Percentiles rank a stretch among this genome's conserved stretches.
Conservation (phyloP, 2,888 invertebrate genomes). For the Napeogenes inachia region DNA sequence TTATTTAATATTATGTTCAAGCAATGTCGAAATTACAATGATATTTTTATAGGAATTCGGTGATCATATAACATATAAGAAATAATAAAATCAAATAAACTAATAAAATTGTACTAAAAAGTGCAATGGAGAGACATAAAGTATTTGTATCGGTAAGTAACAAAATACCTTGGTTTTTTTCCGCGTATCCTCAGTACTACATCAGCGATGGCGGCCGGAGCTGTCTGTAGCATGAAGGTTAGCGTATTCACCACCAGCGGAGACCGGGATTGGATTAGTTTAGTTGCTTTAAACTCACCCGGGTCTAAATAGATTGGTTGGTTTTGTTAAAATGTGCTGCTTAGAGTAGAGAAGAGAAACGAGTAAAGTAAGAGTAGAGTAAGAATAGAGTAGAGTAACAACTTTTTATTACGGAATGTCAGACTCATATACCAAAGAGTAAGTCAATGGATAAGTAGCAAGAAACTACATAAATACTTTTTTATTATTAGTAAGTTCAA, state of each 20-base stretch:
- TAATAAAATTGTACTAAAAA: no score
- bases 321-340: neutral
- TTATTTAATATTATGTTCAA: no score
- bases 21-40: no score
- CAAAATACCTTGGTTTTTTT: slow-evolving; percentile 34
- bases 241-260: slow-evolving; percentile 14
- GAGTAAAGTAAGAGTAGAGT: no score
- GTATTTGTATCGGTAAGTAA: no score
- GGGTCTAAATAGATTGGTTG: slow-evolving; percentile 4
- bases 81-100: no score
- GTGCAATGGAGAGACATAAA: no score
- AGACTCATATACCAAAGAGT: no score
- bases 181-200: slow-evolving; percentile 32
- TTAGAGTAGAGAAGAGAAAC: no score
- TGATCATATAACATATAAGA: no score
- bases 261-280: slow-evolving; percentile 12
- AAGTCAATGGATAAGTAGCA: no score
- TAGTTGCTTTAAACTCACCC: slow-evolving; percentile 21
- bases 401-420: neutral
- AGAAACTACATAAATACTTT: neutral
- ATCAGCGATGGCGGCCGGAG: slow-evolving; percentile 38
- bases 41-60: no score
- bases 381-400: neutral
- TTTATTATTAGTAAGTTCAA: neutral
- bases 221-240: slow-evolving; percentile 29